These are phyloP conservation scores for Ambastaia sidthimunki DNA, from an alignment of 2,797 vertebrate species.

Conservation along the genomic window DNA sequence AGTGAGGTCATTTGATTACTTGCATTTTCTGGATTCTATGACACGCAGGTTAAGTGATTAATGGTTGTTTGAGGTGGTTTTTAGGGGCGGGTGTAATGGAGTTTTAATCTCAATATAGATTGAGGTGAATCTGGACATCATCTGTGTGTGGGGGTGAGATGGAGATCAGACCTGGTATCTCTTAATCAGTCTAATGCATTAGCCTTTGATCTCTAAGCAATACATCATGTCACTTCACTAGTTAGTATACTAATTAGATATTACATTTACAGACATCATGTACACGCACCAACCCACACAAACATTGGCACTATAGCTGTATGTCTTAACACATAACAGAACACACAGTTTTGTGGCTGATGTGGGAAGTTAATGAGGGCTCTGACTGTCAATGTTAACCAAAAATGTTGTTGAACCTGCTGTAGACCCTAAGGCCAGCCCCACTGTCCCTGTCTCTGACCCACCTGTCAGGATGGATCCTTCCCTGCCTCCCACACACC, in stretches of 20 bases:
- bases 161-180: neutral
- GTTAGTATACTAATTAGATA: slow-evolving; percentile 36
- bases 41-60: slow-evolving; percentile 34
- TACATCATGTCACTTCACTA: slow-evolving; percentile 36
- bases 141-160: slow-evolving; percentile 24
- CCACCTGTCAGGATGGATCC: slow-evolving; percentile 27
- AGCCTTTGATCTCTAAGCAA: slow-evolving; percentile 37
- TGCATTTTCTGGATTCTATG: slow-evolving; percentile 25
- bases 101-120: neutral
- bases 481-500: slow-evolving; percentile 6
- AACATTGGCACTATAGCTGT: neutral
- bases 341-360: no score
- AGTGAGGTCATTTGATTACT: slow-evolving; percentile 38
- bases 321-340: neutral
- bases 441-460: slow-evolving; percentile 21
- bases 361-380: neutral
- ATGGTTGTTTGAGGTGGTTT: slow-evolving; percentile 10
- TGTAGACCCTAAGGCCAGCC: slow-evolving; percentile 11
- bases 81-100: neutral
- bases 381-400: slow-evolving; percentile 1
- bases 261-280: neutral
- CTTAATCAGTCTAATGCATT: slow-evolving; percentile 44
- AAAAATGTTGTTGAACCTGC: slow-evolving; percentile 20
- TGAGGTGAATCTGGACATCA: neutral
- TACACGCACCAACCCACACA: slow-evolving; percentile 21